Conservation (phyloP, 1,140 invertebrate species). For the honey bee (Apis mellifera) region DNA sequence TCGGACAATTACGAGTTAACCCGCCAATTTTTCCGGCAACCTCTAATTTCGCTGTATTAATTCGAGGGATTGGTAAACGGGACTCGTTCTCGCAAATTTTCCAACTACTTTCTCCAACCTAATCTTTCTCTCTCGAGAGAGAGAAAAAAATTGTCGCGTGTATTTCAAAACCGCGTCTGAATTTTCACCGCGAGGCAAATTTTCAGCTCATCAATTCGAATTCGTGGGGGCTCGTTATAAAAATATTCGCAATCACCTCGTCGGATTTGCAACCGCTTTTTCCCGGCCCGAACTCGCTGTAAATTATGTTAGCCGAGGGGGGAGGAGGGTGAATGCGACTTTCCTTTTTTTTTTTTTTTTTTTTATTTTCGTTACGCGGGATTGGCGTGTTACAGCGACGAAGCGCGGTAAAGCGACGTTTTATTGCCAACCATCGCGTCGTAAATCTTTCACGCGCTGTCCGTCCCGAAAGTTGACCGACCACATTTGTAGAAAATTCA, state of each 20-base stretch:
- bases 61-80: neutral
- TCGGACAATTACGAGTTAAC: neutral
- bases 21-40: no score
- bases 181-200: neutral
- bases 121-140: neutral
- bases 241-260: conserved; percentile 1
- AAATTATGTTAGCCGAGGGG: neutral
- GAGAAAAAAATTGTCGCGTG: neutral
- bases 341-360: no score
- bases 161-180: neutral
- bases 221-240: neutral
- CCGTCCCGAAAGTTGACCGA: conserved; percentile 15
- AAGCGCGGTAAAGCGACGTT: conserved; percentile 24
- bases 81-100: neutral
- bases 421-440: conserved; percentile 22
- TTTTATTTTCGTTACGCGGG: neutral
- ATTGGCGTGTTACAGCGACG: conserved; percentile 14
- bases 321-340: neutral
- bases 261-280: neutral
- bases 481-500: conserved; percentile 45
- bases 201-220: neutral
- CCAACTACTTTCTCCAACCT: neutral
- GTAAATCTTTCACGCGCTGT: conserved; percentile 12
- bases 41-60: neutral
- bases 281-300: neutral